Evolutionary conservation across 2,113 vertebrate genomes (phyloP).

Genomic region (Zosterops pallidus): DNA sequence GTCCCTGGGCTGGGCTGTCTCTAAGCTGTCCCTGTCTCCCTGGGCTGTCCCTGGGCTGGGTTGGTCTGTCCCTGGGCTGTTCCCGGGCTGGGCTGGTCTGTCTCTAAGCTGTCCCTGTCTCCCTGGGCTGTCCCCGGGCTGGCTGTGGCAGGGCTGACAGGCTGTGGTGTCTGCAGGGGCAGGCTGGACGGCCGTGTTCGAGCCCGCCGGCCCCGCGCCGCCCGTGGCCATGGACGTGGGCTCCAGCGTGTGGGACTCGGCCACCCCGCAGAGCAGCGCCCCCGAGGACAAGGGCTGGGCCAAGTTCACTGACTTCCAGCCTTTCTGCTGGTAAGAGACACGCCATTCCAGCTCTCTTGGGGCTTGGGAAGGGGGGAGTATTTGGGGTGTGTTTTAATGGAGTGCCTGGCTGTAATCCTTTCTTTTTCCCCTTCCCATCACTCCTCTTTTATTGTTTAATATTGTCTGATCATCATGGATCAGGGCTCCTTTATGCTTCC

Average conservation of each 20-base stretch:
- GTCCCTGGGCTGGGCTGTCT: too few species aligned
- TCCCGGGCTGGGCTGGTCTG: too few species aligned
- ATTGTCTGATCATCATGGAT: not conserved
- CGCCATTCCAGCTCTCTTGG: accelerated
- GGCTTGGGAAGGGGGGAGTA: accelerated
- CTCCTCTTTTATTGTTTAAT: not conserved
- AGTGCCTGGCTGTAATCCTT: accelerated
- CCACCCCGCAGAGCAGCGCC: constrained; percentile 7
- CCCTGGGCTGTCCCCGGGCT: not conserved
- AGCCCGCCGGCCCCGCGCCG: constrained; percentile 65
- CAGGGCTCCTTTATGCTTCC: not conserved
- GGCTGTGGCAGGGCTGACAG: not conserved
- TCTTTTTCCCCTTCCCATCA: not conserved
- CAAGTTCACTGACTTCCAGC: constrained; percentile 91
- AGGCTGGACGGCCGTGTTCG: constrained; percentile 82
- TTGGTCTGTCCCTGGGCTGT: too few species aligned
- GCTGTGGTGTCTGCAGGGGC: constrained; percentile 56
- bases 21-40: not conserved
- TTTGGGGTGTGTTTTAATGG: accelerated
- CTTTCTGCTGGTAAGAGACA: constrained; percentile 85
- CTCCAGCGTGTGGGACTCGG: constrained; percentile 79
- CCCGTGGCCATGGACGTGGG: constrained; percentile 75
- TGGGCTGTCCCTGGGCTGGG: too few species aligned
- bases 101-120: too few species aligned
- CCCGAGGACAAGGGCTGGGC: constrained; percentile 86